These are phyloP conservation scores for Dysidea cf. avara DNA, from an alignment of 37 sponge, comb jelly and placozoan species.

Conservation along the genomic window DNA sequence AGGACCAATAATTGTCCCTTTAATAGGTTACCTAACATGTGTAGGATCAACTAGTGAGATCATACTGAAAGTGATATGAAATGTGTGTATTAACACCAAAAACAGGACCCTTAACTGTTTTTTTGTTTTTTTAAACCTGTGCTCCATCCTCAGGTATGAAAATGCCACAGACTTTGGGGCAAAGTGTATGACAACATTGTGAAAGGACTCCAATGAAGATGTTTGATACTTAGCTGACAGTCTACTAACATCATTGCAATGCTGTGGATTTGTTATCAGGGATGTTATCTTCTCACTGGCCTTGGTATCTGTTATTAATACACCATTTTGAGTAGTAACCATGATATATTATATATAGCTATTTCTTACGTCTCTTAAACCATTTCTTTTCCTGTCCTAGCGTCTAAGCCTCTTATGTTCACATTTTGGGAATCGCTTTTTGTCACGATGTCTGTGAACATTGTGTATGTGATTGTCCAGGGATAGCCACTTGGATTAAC, in stretches of 20 bases:
- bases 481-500: slow-evolving; percentile 62
- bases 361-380: slow-evolving; percentile 31
- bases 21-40: too few relatives aligned
- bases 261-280: slow-evolving; percentile 4
- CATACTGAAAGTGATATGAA: too few relatives aligned
- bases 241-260: slow-evolving; percentile 13
- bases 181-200: slow-evolving; percentile 48
- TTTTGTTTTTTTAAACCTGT: slow-evolving; percentile 14
- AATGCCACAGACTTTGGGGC: slow-evolving; percentile 51
- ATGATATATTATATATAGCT: neutral
- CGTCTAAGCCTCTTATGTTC: neutral
- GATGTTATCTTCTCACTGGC: slow-evolving; percentile 42
- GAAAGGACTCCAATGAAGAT: slow-evolving; percentile 37
- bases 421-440: slow-evolving; percentile 24
- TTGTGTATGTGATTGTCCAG: slow-evolving; percentile 64
- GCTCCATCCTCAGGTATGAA: slow-evolving; percentile 35
- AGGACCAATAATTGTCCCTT: too few relatives aligned
- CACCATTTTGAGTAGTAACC: neutral
- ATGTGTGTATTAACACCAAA: neutral
- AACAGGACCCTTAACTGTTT: neutral
- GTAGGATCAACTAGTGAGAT: too few relatives aligned
- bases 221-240: slow-evolving; percentile 47
- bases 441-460: slow-evolving; percentile 8
- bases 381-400: slow-evolving; percentile 26
- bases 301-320: slow-evolving; percentile 41